phyloP scores from a whole-genome alignment of 2,797 vertebrate species.

The Sebastes iracundus region DNA sequence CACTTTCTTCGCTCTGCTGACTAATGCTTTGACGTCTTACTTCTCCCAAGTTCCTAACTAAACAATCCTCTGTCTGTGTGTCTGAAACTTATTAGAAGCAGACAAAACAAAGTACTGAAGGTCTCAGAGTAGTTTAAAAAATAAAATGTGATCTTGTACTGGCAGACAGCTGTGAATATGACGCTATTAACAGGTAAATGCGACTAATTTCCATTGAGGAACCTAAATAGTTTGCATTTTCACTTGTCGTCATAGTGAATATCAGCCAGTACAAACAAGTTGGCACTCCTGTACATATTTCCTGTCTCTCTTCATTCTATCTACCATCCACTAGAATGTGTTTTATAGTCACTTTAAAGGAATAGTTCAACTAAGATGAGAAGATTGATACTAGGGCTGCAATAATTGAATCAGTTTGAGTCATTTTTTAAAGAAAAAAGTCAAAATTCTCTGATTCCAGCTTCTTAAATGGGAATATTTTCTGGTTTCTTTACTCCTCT shows the following conservation, averaged over 20 bases:
- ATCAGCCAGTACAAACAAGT: not conserved
- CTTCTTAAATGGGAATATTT: no score
- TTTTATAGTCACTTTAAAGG: not conserved
- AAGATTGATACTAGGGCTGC: not conserved
- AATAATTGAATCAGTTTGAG: no score
- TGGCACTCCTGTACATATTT: slow-evolving; percentile 37
- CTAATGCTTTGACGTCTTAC: not conserved
- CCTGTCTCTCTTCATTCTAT: not conserved
- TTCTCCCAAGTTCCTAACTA: not conserved
- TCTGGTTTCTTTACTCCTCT: no score
- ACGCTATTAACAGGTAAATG: not conserved
- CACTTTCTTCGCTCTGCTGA: not conserved
- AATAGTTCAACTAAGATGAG: not conserved
- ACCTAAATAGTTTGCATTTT: not conserved
- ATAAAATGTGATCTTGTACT: not conserved
- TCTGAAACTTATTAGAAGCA: not conserved
- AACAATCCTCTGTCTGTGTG: slow-evolving; percentile 2
- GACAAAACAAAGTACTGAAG: slow-evolving; percentile 3
- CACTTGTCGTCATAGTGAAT: not conserved
- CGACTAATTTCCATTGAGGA: not conserved
- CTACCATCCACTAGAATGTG: not conserved
- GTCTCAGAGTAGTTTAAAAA: not conserved
- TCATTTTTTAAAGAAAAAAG: no score
- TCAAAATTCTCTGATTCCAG: no score
- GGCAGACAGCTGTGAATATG: not conserved